Evolutionary conservation across 2,797 vertebrate species (phyloP).

Genomic region (Xiphophorus birchmanni): DNA sequence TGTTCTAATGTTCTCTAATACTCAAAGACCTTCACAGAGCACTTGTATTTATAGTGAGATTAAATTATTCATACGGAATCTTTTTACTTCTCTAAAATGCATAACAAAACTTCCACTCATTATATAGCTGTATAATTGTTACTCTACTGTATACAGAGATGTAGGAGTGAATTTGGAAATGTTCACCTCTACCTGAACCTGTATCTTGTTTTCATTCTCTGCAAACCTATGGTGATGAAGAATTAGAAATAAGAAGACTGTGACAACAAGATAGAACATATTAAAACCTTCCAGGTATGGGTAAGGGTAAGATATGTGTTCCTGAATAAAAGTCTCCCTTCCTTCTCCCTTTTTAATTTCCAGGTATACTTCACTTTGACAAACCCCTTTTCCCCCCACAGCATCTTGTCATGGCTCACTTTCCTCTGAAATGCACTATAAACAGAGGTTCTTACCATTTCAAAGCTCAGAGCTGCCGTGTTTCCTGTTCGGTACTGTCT

Average conservation of each 20-base stretch:
- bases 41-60: not conserved
- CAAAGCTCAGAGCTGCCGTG: conserved; percentile 67
- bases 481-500: conserved; percentile 35
- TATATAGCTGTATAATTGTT: not conserved
- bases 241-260: not conserved
- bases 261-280: conserved; percentile 19
- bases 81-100: conserved; percentile 19
- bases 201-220: conserved; percentile 16
- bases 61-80: not conserved
- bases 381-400: not conserved
- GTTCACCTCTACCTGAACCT: conserved; percentile 16
- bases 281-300: conserved; percentile 31
- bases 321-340: not conserved
- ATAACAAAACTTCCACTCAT: conserved; percentile 4
- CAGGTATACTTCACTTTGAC: conserved; percentile 20
- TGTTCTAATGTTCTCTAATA: not conserved
- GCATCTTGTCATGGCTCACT: conserved; percentile 46
- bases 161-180: not conserved
- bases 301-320: conserved; percentile 16
- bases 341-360: conserved; percentile 11
- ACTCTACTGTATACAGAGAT: conserved; percentile 15
- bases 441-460: conserved; percentile 78
- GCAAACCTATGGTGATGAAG: conserved; percentile 1
- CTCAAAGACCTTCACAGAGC: not conserved
- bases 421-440: conserved; percentile 67